Evolutionary conservation across 2,113 vertebrate genomes (phyloP).

Genomic region (Chaetops frenatus): DNA sequence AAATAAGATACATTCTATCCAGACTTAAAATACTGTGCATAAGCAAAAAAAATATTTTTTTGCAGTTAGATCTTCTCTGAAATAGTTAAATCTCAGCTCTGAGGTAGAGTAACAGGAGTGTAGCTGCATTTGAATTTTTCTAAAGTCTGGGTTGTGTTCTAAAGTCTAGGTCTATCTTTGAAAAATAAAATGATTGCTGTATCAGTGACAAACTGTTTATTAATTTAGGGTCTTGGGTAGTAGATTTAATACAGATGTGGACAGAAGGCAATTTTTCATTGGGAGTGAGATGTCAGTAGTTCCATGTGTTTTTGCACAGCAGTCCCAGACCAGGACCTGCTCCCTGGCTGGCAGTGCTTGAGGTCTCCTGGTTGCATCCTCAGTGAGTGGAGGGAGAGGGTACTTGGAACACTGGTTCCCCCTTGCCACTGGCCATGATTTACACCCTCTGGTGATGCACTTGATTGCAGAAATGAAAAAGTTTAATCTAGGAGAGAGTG

Average conservation of each 20-base stretch:
- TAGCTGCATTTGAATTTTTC: not conserved
- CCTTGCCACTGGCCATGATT: not conserved
- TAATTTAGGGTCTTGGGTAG: not conserved
- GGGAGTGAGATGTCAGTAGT: not conserved
- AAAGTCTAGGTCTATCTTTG: not conserved
- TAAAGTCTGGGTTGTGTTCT: not conserved
- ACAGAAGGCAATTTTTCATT: not conserved
- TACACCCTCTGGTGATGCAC: not conserved
- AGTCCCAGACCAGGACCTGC: not conserved
- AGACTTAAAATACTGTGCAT: not conserved
- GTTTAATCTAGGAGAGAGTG: not conserved
- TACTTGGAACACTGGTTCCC: not conserved
- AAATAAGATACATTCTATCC: not conserved
- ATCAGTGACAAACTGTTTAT: not conserved
- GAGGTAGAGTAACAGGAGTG: not conserved
- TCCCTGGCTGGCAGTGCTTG: not conserved
- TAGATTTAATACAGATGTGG: not conserved
- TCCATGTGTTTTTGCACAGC: not conserved
- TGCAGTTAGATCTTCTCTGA: not conserved
- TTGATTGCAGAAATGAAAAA: not conserved
- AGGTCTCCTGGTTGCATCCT: not conserved
- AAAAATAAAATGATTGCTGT: not conserved
- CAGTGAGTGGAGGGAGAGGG: rapidly evolving
- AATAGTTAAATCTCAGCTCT: not conserved
- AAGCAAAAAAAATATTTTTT: not conserved